Conservation (phyloP, 2,797 vertebrate species). For the Mastacembelus armatus region DNA sequence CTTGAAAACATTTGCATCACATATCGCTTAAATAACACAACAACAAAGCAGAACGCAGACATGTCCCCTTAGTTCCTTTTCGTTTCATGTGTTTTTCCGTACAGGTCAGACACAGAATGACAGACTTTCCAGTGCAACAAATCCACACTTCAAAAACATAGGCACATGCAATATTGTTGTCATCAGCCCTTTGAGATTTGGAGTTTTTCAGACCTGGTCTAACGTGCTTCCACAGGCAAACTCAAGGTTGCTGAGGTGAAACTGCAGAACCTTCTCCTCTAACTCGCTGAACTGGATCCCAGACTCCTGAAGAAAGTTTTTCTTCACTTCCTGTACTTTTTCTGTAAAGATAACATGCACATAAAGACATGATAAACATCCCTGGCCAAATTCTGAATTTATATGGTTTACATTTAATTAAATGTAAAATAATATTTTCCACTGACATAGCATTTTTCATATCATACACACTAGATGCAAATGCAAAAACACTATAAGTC, state of each 20-base stretch:
- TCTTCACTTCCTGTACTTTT: constrained; percentile 96
- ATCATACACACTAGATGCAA: no score
- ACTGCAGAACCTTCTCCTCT: constrained; percentile 96
- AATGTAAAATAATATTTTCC: no score
- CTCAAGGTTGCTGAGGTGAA: constrained; percentile 97
- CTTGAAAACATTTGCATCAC: neutral
- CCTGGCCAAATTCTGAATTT: neutral
- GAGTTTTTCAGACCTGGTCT: constrained; percentile 86
- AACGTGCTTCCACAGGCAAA: constrained; percentile 95
- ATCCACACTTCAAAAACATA: neutral
- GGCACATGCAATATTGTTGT: neutral
- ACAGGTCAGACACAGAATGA: no score
- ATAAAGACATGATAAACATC: neutral
- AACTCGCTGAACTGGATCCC: constrained; percentile 95
- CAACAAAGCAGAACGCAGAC: neutral
- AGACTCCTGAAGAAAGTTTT: constrained; percentile 95
- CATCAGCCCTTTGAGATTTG: neutral
- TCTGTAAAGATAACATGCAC: constrained; percentile 77
- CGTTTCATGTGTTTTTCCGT: no score
- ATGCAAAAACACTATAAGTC: no score
- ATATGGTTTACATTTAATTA: neutral
- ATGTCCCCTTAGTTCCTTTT: no score
- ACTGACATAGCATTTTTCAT: neutral
- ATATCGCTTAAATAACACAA: neutral
- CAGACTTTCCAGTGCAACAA: neutral